Conservation (phyloP, 2,797 vertebrate species). For the Botia almorhae region DNA sequence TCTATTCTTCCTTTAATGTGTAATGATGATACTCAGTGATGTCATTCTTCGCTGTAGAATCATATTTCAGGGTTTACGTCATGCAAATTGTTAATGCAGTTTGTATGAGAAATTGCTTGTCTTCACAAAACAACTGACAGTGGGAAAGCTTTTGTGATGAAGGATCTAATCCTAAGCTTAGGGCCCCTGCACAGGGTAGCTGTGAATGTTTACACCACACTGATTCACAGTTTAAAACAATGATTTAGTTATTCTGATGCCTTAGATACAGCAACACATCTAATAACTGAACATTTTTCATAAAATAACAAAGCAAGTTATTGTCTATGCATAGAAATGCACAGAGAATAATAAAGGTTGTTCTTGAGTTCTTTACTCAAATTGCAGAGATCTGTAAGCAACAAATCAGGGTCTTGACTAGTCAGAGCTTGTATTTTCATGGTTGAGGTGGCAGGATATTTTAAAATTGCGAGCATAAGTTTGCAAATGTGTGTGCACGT, state of each 20-base stretch:
- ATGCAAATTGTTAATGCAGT: background rate
- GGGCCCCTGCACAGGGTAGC: conserved; percentile 24
- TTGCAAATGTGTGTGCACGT: background rate
- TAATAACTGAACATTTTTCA: background rate
- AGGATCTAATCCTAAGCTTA: conserved; percentile 28
- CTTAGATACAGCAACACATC: background rate
- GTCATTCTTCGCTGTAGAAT: conserved; percentile 1
- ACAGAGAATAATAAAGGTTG: background rate
- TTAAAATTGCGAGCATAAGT: conserved; percentile 11
- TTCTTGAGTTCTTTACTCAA: conserved; percentile 33
- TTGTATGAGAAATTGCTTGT: conserved; percentile 15
- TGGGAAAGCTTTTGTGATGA: conserved; percentile 33
- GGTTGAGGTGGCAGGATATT: conserved; percentile 7
- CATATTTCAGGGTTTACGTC: conserved; percentile 4
- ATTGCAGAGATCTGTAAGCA: conserved; percentile 48
- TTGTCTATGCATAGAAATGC: too few relatives aligned
- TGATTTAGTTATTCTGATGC: background rate
- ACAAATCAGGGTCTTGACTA: conserved; percentile 42
- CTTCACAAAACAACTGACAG: conserved; percentile 20
- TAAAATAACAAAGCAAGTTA: background rate
- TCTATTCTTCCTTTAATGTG: conserved; percentile 53
- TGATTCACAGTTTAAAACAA: conserved; percentile 1
- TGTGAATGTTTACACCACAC: conserved; percentile 9
- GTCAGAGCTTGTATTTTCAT: conserved; percentile 23
- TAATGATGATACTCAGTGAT: background rate